Conservation (phyloP, 2,113 vertebrate genomes). For the Puntigrus tetrazona region DNA sequence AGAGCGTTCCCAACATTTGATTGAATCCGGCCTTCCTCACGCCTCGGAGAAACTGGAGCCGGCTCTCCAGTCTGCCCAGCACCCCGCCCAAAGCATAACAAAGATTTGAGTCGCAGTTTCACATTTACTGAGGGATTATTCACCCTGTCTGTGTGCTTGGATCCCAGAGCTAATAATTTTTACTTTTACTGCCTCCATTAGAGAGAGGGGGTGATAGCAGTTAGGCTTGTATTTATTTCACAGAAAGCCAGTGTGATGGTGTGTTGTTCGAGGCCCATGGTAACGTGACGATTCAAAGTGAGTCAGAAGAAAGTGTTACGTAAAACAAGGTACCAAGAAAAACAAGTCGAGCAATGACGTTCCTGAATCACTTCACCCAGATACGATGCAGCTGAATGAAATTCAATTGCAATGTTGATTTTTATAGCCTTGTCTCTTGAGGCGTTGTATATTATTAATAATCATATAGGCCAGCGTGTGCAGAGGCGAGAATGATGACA, state of each 20-base stretch:
- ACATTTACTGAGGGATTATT: constrained; percentile 61
- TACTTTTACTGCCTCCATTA: constrained; percentile 26
- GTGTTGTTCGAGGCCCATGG: not conserved
- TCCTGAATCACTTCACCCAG: not conserved
- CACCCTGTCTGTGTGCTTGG: constrained; percentile 21
- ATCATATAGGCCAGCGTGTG: not conserved
- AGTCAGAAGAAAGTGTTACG: constrained; percentile 1
- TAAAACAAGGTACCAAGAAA: not conserved
- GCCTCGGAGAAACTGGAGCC: constrained; percentile 63
- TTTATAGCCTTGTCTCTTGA: not conserved
- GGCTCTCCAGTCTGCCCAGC: constrained; percentile 52
- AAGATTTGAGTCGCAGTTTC: constrained; percentile 55
- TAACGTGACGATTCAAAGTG: constrained; percentile 43
- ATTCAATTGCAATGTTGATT: not conserved
- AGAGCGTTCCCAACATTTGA: constrained; percentile 21
- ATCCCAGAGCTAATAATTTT: constrained; percentile 49
- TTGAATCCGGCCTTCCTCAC: constrained; percentile 55
- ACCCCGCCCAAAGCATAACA: constrained; percentile 56
- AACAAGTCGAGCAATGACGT: not conserved
- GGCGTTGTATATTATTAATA: not conserved
- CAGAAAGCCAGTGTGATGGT: constrained; percentile 33
- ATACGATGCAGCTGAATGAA: not conserved
- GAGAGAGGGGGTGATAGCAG: constrained; percentile 20
- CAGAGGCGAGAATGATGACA: constrained; percentile 26
- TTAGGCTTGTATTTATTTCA: constrained; percentile 13